Evolutionary conservation across 2,113 vertebrate genomes (phyloP).

Genomic region (Zapornia atra): DNA sequence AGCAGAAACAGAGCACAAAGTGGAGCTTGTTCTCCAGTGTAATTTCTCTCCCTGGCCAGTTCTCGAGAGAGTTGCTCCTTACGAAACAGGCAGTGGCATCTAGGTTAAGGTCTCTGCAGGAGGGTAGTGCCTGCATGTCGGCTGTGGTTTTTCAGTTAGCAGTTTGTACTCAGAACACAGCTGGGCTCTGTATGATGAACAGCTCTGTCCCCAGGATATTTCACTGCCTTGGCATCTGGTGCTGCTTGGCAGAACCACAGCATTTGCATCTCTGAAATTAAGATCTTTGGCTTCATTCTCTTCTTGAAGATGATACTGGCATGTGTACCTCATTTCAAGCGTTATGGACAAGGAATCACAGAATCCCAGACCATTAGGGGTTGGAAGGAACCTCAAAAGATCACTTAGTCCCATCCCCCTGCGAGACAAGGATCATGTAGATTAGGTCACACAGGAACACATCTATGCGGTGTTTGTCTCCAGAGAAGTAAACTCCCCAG

Average conservation of each 20-base stretch:
- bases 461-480: too few species aligned
- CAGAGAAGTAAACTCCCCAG: too few species aligned
- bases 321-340: not conserved
- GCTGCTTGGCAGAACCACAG: not conserved
- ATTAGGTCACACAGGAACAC: too few species aligned
- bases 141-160: not conserved
- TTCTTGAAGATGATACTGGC: not conserved
- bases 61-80: slow-evolving; percentile 8
- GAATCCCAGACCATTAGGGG: too few species aligned
- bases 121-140: not conserved
- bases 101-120: slow-evolving; percentile 26
- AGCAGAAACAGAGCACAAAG: not conserved
- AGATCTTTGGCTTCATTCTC: not conserved
- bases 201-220: not conserved
- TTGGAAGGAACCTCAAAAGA: too few species aligned
- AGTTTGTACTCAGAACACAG: not conserved
- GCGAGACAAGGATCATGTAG: too few species aligned
- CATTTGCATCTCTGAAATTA: not conserved
- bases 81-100: slow-evolving; percentile 21
- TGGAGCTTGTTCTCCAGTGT: not conserved
- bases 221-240: not conserved
- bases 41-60: not conserved
- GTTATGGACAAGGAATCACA: not conserved
- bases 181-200: not conserved
- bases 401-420: too few species aligned